Conservation (phyloP, 2,797 vertebrate species). For the Cygnus olor region DNA sequence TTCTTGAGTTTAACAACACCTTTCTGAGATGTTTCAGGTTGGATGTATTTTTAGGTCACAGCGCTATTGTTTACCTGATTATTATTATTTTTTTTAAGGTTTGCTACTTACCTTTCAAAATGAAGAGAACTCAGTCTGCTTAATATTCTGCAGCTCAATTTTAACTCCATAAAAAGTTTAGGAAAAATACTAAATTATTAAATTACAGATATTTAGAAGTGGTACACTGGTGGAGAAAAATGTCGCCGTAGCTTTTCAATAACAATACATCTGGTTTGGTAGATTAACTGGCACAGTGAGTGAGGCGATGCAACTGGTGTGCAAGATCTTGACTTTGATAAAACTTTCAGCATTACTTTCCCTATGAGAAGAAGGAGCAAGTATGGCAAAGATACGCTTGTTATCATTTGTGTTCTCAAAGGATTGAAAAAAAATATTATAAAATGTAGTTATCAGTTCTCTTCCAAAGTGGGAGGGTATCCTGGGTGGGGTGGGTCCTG, state of each 20-base stretch:
- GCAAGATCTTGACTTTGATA: background rate
- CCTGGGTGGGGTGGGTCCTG: background rate
- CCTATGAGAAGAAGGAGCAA: background rate
- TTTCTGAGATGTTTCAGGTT: background rate
- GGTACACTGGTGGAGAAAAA: background rate
- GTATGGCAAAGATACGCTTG: background rate
- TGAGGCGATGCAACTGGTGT: background rate
- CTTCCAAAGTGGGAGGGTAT: background rate
- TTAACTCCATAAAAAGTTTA: background rate
- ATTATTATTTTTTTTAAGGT: background rate
- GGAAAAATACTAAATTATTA: background rate
- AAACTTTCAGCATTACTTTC: background rate
- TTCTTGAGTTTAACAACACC: background rate
- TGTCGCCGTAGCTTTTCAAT: background rate
- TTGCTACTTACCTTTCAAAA: background rate
- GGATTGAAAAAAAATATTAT: background rate
- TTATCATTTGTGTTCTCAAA: background rate
- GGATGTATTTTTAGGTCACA: background rate
- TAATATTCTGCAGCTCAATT: background rate
- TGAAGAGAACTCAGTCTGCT: background rate
- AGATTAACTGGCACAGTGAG: background rate
- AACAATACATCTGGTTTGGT: background rate
- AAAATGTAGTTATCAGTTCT: background rate
- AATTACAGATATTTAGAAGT: background rate
- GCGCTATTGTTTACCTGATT: background rate